A percentile compares a stretch with the other conserved stretches of the same genome.
Conservation (phyloP, 2,888 invertebrate genomes). For the Adelphocoris suturalis region DNA sequence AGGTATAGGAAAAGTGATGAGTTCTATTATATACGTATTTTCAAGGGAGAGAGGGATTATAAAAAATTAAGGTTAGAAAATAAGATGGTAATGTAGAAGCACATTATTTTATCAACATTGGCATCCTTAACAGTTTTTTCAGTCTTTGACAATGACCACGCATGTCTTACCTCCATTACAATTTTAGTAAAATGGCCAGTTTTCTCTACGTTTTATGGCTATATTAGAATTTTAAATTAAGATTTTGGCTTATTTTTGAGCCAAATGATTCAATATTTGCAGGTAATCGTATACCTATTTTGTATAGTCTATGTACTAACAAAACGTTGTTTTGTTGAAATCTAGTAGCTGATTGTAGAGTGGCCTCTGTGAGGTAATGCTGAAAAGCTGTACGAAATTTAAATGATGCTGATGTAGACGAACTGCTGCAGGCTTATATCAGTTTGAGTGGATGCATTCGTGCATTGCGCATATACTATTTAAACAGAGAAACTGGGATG, state of each 20-base stretch:
- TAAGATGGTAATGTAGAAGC: not conserved
- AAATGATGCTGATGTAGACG: not conserved
- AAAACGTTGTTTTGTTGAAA: too few species aligned
- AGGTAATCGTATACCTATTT: too few species aligned
- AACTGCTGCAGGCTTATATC: not conserved
- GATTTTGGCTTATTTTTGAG: not conserved
- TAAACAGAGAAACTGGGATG: not conserved
- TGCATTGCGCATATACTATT: not conserved
- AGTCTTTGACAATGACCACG: constrained; percentile 9
- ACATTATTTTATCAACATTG: not conserved
- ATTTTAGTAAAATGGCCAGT: not conserved
- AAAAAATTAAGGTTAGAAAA: not conserved
- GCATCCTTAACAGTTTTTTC: constrained; percentile 12
- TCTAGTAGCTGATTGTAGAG: not conserved
- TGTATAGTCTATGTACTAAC: too few species aligned
- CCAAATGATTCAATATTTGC: not conserved
- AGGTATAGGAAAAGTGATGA: not conserved
- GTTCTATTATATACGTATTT: too few species aligned
- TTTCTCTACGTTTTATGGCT: not conserved
- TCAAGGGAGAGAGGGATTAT: not conserved
- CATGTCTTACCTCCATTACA: not conserved
- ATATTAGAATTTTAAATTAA: not conserved
- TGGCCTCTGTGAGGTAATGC: not conserved
- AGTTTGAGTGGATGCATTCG: not conserved
- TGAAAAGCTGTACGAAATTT: not conserved